phyloP scores from a whole-genome alignment of 35 echinoderm and acorn worm genomes.

The Apostichopus parvimensis region DNA sequence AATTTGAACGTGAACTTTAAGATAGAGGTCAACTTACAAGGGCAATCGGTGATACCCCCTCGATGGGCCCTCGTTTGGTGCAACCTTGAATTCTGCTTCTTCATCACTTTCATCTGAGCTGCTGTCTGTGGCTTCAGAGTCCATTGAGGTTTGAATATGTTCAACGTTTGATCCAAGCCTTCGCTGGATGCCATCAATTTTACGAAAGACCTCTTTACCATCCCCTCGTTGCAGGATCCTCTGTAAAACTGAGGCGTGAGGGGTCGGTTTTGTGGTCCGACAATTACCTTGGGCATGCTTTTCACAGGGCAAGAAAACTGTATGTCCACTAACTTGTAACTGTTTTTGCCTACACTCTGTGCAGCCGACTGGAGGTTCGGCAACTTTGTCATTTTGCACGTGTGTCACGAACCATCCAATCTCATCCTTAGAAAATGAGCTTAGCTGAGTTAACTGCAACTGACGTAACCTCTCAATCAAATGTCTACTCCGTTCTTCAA shows the following conservation, averaged over 20 bases:
- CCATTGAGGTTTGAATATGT: slow-evolving; percentile 73
- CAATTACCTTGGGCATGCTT: slow-evolving; percentile 42
- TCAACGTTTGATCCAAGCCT: slow-evolving; percentile 59
- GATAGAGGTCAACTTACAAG: slow-evolving; percentile 77
- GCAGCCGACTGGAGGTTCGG: background rate
- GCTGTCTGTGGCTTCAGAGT: slow-evolving; percentile 94
- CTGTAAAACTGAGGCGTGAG: slow-evolving; percentile 28
- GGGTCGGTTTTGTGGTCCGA: slow-evolving; percentile 8
- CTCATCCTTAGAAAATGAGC: slow-evolving; percentile 67
- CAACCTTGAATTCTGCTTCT: slow-evolving; percentile 58
- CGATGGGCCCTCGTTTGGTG: slow-evolving; percentile 50
- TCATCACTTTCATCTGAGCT: slow-evolving; percentile 94
- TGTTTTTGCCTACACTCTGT: slow-evolving; percentile 40
- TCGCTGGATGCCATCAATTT: background rate
- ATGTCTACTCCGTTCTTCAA: slow-evolving; percentile 7
- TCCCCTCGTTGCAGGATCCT: slow-evolving; percentile 34
- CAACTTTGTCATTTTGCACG: slow-evolving; percentile 4
- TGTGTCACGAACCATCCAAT: slow-evolving; percentile 47
- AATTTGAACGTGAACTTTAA: too few species aligned
- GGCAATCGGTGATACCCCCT: slow-evolving; percentile 68
- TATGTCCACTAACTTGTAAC: background rate
- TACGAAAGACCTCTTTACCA: slow-evolving; percentile 48
- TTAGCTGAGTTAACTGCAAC: slow-evolving; percentile 70
- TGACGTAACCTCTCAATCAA: slow-evolving; percentile 47
- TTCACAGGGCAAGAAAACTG: slow-evolving; percentile 30